A percentile compares a stretch with the other conserved stretches of the same genome.
Conservation (phyloP, 2,113 vertebrate species). For the Eublepharis macularius region DNA sequence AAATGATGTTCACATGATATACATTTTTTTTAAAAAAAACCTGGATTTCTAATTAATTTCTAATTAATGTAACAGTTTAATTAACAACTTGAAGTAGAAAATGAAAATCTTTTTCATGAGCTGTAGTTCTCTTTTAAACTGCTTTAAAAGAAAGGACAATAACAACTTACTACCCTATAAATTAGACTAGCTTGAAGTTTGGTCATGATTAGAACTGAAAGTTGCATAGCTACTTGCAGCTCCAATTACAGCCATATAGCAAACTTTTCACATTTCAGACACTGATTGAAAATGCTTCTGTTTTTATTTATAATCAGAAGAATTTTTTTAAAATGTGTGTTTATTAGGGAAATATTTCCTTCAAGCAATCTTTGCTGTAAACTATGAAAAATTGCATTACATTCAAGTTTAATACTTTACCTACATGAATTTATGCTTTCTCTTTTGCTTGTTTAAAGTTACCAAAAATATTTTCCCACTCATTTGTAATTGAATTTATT, state of each 20-base stretch:
- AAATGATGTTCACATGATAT: neutral
- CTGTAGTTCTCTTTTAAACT: neutral
- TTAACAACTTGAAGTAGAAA: neutral
- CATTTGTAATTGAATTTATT: accelerated
- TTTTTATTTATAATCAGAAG: neutral
- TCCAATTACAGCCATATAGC: slow-evolving; percentile 34
- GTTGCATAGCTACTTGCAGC: neutral
- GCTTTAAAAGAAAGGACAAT: neutral
- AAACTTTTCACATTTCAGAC: accelerated
- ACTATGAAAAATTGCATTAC: neutral
- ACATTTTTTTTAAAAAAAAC: slow-evolving; percentile 27
- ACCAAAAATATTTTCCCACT: neutral
- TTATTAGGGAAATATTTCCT: neutral
- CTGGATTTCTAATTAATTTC: slow-evolving; percentile 31
- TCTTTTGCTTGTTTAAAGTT: neutral
- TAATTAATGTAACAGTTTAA: neutral
- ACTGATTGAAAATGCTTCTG: slow-evolving; percentile 7
- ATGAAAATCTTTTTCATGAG: neutral
- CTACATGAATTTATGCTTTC: neutral
- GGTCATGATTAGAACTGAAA: neutral
- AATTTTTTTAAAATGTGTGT: no score
- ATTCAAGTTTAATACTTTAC: neutral
- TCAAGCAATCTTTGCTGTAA: neutral
- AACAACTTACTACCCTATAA: neutral
- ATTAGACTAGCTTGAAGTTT: neutral